Percentiles rank a stretch among this genome's conserved stretches.
Conservation (phyloP, 1,140 invertebrate genomes). For the Pomacea maculata region DNA sequence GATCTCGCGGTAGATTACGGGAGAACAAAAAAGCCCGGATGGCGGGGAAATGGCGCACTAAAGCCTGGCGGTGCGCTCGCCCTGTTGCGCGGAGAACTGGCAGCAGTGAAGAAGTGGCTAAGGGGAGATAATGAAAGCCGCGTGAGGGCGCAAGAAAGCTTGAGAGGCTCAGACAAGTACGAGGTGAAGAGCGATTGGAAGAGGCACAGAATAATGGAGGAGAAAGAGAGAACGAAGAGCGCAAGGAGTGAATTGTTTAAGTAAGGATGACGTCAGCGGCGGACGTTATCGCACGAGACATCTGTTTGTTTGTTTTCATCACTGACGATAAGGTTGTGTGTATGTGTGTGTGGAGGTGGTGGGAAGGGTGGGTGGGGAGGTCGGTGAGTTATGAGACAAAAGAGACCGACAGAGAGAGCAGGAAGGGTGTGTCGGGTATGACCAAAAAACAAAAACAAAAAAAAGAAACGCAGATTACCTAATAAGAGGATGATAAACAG, state of each 20-base stretch:
- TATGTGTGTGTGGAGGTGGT: no score
- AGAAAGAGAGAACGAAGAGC: neutral
- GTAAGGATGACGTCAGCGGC: no score
- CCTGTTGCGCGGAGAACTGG: no score
- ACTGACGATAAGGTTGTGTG: neutral
- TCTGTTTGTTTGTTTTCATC: neutral
- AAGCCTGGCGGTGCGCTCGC: no score
- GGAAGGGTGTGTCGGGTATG: neutral
- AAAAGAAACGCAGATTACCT: neutral
- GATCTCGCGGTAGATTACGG: neutral
- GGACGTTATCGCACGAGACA: neutral
- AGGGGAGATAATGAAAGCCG: neutral
- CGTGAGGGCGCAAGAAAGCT: neutral
- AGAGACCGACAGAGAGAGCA: constrained; percentile 8
- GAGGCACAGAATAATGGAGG: no score
- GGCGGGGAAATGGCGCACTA: no score
- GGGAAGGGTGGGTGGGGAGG: neutral
- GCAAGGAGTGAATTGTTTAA: no score
- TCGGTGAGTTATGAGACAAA: neutral
- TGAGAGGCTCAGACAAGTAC: neutral
- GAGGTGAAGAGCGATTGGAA: neutral
- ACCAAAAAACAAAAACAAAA: neutral
- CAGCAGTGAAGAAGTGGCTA: neutral
- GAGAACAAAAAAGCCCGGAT: neutral
- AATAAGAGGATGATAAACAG: neutral